These are phyloP conservation scores for Andinoacara biseriatus DNA, from an alignment of 2,113 vertebrate species.

Conservation along the genomic window DNA sequence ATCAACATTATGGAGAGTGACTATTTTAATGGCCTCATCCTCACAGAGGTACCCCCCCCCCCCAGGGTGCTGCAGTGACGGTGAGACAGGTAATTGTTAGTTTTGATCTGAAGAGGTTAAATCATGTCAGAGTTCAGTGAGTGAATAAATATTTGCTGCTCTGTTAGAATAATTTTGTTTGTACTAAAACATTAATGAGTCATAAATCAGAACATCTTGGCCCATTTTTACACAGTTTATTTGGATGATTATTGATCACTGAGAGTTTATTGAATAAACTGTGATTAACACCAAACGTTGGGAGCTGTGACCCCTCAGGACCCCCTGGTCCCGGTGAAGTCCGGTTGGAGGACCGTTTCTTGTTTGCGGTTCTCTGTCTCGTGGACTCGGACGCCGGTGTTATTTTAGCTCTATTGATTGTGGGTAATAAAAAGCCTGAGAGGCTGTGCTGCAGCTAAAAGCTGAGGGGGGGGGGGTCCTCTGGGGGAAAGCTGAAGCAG, in stretches of 20 bases:
- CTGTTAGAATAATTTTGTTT: neutral
- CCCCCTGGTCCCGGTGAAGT: neutral
- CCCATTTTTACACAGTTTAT: neutral
- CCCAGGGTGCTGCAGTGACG: too few relatives aligned
- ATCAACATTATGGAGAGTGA: neutral
- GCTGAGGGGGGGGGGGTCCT: conserved; percentile 27
- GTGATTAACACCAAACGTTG: neutral
- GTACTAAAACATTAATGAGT: neutral
- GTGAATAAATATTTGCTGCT: neutral
- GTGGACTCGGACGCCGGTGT: conserved; percentile 39
- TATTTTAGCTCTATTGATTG: conserved; percentile 76
- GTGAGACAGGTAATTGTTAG: neutral
- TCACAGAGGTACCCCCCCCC: neutral
- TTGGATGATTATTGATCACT: neutral
- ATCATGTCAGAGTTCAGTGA: too few relatives aligned
- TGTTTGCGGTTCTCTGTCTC: neutral
- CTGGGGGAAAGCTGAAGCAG: neutral
- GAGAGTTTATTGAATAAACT: neutral
- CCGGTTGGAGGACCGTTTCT: neutral
- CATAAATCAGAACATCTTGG: neutral
- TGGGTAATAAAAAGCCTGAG: conserved; percentile 66
- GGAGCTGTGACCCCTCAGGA: neutral
- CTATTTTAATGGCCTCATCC: neutral
- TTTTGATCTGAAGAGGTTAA: neutral
- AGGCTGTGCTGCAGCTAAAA: conserved; percentile 68